phyloP scores from a whole-genome alignment of 92 coral and sea anemone genomes.

The Nematostella vectensis region DNA sequence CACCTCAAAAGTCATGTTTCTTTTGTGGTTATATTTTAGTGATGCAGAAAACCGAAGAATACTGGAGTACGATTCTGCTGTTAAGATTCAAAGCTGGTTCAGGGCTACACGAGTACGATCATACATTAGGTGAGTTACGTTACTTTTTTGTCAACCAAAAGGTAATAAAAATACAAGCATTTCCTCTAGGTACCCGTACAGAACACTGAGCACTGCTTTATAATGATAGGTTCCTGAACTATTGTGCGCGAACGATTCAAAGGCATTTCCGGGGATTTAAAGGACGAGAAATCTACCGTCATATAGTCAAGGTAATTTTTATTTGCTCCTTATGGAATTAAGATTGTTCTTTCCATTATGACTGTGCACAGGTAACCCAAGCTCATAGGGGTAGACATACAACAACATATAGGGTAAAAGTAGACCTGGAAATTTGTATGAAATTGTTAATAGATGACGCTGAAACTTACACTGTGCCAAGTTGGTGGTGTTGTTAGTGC shows the following conservation, averaged over 20 bases:
- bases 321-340: neutral
- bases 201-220: too few species aligned
- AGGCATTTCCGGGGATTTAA: slow-evolving; percentile 84
- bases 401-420: too few species aligned
- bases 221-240: slow-evolving; percentile 68
- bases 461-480: too few species aligned
- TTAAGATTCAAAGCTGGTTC: slow-evolving; percentile 91
- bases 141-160: too few species aligned
- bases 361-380: too few species aligned
- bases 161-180: too few species aligned
- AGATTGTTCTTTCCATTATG: too few species aligned
- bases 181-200: too few species aligned
- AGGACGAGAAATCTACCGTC: slow-evolving; percentile 75
- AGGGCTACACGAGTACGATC: slow-evolving; percentile 85
- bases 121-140: slow-evolving; percentile 58
- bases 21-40: slow-evolving; percentile 29
- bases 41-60: slow-evolving; percentile 74
- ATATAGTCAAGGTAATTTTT: slow-evolving; percentile 47
- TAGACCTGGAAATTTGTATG: too few species aligned
- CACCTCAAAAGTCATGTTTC: neutral
- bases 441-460: too few species aligned
- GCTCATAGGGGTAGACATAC: too few species aligned
- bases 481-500: too few species aligned
- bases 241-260: slow-evolving; percentile 88
- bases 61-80: slow-evolving; percentile 65